Evolutionary conservation across 2,797 vertebrate species (phyloP).

Genomic region (Sebastes cheni): DNA sequence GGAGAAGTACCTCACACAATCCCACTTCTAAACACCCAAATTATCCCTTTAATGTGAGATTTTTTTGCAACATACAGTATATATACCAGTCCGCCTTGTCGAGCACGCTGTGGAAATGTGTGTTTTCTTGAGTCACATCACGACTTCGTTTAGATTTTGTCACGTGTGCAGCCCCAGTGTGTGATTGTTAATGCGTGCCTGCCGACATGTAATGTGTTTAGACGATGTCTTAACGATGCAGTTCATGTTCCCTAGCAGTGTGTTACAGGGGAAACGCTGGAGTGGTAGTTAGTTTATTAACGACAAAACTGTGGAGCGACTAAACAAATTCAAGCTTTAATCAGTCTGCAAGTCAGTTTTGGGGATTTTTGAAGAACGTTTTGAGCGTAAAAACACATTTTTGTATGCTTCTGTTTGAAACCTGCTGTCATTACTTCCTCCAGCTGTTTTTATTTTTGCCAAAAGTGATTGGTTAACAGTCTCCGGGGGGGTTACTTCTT

Average conservation of each 20-base stretch:
- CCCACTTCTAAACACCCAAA: too few relatives aligned
- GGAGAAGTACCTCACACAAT: too few relatives aligned
- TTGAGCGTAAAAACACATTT: neutral
- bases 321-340: neutral
- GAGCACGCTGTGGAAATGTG: neutral
- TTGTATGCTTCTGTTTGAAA: neutral
- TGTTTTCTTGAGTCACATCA: neutral
- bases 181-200: neutral
- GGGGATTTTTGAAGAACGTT: neutral
- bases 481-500: neutral
- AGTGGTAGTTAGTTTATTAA: neutral
- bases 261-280: slow-evolving; percentile 10
- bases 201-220: slow-evolving; percentile 45
- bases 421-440: neutral
- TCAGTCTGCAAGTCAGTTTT: neutral
- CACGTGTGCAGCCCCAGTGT: slow-evolving; percentile 2
- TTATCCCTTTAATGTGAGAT: neutral
- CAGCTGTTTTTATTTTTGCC: neutral
- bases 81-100: neutral
- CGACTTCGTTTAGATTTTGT: slow-evolving; percentile 11
- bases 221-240: slow-evolving; percentile 44
- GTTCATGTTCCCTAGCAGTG: neutral
- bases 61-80: neutral
- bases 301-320: neutral
- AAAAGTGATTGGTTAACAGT: neutral